Percentiles rank a stretch among this genome's conserved stretches.
phyloP scores from a whole-genome alignment of 2,113 vertebrate species.

The Holacanthus passer region DNA sequence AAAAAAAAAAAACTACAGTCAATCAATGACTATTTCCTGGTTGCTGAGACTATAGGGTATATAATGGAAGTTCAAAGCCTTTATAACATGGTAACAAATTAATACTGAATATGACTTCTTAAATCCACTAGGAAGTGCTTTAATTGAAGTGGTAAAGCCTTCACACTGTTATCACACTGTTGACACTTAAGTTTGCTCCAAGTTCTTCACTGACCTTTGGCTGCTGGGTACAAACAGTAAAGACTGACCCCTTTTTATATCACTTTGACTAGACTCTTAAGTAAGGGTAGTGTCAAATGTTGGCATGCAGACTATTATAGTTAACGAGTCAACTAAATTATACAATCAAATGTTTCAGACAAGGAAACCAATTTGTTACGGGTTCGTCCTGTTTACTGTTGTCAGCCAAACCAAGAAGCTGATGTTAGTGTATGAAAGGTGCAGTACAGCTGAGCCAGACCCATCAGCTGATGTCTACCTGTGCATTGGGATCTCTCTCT shows the following conservation, averaged over 20 bases:
- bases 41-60: not conserved
- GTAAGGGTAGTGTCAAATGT: no score
- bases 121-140: not conserved
- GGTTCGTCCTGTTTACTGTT: not conserved
- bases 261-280: not conserved
- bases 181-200: not conserved
- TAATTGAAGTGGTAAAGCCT: not conserved
- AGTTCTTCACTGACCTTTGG: slow-evolving; percentile 1
- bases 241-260: not conserved
- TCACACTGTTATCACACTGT: not conserved
- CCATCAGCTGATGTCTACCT: slow-evolving; percentile 73
- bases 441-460: not conserved
- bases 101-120: not conserved
- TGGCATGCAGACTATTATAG: not conserved
- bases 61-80: not conserved
- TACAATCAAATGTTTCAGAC: slow-evolving; percentile 1
- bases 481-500: slow-evolving; percentile 85
- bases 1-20: not conserved
- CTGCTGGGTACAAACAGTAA: not conserved
- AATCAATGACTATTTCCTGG: not conserved
- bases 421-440: not conserved
- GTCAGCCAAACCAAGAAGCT: not conserved
- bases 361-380: not conserved
- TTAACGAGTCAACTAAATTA: not conserved
- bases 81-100: not conserved